Percentiles rank a stretch among this genome's conserved stretches.
Evolutionary conservation across 2,797 vertebrate species (phyloP).

Genomic region (Sebastes taczanowskii): DNA sequence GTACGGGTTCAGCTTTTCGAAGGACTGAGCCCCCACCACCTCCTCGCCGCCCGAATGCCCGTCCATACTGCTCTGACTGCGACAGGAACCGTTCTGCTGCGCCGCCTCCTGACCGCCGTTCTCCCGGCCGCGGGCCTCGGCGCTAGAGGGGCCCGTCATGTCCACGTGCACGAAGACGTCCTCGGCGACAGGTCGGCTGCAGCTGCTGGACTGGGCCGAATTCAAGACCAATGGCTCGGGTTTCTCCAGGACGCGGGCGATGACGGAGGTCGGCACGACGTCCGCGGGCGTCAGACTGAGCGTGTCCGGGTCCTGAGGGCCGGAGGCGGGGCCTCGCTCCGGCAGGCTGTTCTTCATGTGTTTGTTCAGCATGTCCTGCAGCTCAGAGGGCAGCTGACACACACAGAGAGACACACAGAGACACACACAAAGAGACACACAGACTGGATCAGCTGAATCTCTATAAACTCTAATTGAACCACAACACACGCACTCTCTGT

Average conservation of each 20-base stretch:
- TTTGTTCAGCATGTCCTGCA: slow-evolving; percentile 97
- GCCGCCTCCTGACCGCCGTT: slow-evolving; percentile 19
- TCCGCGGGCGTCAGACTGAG: slow-evolving; percentile 88
- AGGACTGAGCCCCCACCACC: slow-evolving; percentile 70
- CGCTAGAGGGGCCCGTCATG: slow-evolving; percentile 86
- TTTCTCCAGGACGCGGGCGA: slow-evolving; percentile 95
- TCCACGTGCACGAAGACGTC: slow-evolving; percentile 98
- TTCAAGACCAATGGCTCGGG: slow-evolving; percentile 95
- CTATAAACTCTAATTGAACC: no score
- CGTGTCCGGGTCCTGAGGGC: slow-evolving; percentile 82
- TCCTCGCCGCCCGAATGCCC: slow-evolving; percentile 78
- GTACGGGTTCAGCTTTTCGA: slow-evolving; percentile 94
- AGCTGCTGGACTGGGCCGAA: slow-evolving; percentile 92
- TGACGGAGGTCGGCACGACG: slow-evolving; percentile 94
- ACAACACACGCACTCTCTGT: background rate
- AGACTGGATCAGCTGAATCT: background rate
- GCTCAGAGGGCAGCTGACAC: slow-evolving; percentile 91
- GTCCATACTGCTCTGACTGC: slow-evolving; percentile 80
- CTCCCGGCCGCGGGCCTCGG: slow-evolving; percentile 38
- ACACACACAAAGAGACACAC: background rate
- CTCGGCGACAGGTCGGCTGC: slow-evolving; percentile 88
- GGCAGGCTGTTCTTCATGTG: slow-evolving; percentile 89
- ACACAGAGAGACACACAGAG: background rate
- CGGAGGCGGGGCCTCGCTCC: slow-evolving; percentile 70
- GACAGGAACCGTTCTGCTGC: slow-evolving; percentile 88